Conservation (phyloP, 2,113 vertebrate genomes). For the Scytalopus superciliaris region DNA sequence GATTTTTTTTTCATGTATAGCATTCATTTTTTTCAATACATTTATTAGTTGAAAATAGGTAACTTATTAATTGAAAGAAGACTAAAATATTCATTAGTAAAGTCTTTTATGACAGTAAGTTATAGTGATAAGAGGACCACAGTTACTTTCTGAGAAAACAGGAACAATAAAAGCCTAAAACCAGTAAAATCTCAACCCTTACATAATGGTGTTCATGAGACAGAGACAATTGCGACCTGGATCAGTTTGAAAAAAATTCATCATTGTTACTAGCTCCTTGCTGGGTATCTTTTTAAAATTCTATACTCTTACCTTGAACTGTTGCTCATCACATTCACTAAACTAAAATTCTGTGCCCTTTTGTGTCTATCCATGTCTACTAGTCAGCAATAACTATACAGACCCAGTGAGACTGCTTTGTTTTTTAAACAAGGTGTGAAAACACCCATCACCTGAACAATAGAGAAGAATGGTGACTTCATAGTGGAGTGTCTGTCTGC, state of each 20-base stretch:
- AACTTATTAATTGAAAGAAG: neutral
- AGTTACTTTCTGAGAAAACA: neutral
- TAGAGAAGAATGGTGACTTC: neutral
- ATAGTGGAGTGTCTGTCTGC: neutral
- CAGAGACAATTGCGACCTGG: neutral
- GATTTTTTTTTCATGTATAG: neutral
- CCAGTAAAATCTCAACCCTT: neutral
- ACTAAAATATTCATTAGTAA: neutral
- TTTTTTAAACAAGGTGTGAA: neutral
- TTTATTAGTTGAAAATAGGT: neutral
- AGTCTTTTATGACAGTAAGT: neutral
- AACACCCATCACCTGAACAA: neutral
- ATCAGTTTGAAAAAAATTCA: neutral
- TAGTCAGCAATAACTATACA: neutral
- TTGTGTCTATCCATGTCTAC: neutral
- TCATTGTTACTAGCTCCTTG: neutral
- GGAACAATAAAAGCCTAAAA: neutral
- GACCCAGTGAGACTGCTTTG: neutral
- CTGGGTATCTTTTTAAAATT: neutral
- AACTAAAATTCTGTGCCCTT: neutral
- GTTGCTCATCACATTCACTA: neutral
- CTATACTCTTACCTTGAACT: neutral
- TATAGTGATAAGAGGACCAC: neutral
- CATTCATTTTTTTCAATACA: neutral
- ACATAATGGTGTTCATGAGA: rapidly evolving